These are phyloP conservation scores for Caenorhabditis becei DNA, from an alignment of 2,888 invertebrate species.

Conservation along the genomic window DNA sequence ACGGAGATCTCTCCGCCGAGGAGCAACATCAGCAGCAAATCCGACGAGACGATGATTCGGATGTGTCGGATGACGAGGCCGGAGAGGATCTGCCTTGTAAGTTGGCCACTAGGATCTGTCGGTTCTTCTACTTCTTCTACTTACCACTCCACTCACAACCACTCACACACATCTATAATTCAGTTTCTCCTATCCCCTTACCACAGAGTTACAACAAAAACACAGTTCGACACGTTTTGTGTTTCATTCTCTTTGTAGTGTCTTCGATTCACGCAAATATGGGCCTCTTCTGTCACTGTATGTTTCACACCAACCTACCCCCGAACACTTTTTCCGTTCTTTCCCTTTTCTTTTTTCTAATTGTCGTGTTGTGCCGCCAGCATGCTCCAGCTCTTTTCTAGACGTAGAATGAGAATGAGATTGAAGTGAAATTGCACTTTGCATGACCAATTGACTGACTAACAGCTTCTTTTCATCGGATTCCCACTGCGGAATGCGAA, in stretches of 20 bases:
- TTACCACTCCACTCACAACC: conserved; percentile 4
- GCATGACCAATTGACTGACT: background rate
- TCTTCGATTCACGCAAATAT: conserved; percentile 81
- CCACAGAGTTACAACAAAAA: background rate
- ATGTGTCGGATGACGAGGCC: conserved; percentile 80
- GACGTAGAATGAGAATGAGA: too few relatives aligned
- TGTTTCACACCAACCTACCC: conserved; percentile 58
- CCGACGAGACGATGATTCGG: conserved; percentile 81
- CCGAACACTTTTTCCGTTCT: background rate
- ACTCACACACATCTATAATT: background rate
- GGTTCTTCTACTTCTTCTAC: conserved; percentile 21
- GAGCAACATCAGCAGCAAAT: conserved; percentile 70
- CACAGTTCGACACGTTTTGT: conserved; percentile 12
- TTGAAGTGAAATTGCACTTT: background rate
- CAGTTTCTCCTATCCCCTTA: conserved; percentile 7
- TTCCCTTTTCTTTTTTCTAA: conserved; percentile 13
- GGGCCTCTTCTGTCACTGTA: conserved; percentile 82
- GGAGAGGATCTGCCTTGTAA: conserved; percentile 78
- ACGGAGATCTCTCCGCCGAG: conserved; percentile 45
- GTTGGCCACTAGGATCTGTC: conserved; percentile 52
- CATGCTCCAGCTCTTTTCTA: too few relatives aligned
- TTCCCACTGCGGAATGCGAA: background rate
- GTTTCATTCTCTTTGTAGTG: conserved; percentile 73
- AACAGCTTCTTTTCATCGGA: background rate
- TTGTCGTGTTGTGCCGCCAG: conserved; percentile 1